phyloP scores from a whole-genome alignment of 1,140 invertebrate genomes.

The Saccostrea cuccullata region DNA sequence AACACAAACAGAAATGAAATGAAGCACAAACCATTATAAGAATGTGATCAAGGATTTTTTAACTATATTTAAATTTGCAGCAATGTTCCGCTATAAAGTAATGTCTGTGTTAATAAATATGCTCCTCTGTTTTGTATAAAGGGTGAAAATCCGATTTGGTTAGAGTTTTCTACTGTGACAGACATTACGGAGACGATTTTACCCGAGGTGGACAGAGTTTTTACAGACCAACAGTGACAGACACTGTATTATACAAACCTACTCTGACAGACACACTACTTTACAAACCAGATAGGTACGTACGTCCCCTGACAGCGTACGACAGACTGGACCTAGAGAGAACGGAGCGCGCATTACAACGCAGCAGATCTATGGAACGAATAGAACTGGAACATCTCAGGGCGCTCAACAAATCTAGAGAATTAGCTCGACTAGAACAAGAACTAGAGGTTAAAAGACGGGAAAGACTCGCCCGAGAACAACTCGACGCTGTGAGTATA shows the following conservation, averaged over 20 bases:
- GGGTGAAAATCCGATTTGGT: constrained; percentile 27
- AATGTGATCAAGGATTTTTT: neutral
- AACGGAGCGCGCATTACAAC: neutral
- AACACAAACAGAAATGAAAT: neutral
- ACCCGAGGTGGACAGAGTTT: neutral
- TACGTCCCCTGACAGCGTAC: neutral
- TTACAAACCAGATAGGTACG: neutral
- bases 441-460: neutral
- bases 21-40: neutral
- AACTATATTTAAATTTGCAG: too few relatives aligned
- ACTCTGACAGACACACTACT: neutral
- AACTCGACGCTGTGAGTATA: neutral
- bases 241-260: neutral
- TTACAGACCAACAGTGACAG: neutral
- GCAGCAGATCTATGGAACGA: neutral
- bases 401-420: neutral
- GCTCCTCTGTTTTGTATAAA: neutral
- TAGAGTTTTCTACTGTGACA: constrained; percentile 11
- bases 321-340: neutral
- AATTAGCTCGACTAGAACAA: neutral
- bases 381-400: constrained; percentile 9
- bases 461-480: neutral
- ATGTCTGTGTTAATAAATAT: neutral
- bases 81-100: neutral
- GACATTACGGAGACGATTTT: neutral